Base-by-base conservation (phyloP, 1,140 invertebrate genomes). In the Pseudomyrmex flavicornis region DNA sequence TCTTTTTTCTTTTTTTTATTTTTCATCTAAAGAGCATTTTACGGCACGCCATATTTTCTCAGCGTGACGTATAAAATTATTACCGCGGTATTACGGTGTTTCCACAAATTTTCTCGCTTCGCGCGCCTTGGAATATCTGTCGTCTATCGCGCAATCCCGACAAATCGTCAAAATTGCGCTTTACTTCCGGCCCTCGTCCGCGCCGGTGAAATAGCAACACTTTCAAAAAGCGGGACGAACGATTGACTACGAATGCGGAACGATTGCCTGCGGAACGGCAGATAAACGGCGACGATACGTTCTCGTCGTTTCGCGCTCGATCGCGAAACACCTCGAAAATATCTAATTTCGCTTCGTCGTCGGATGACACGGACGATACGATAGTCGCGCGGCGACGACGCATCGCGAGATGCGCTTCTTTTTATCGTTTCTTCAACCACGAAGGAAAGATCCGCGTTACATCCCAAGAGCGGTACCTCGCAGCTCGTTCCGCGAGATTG, bases 401-500 rank as follows among this genome's bases (percentile, higher is more conserved):
- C 20, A 20, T 15, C 22, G 62, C 22, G 35, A 13, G 12, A 66
- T 13, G 20, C 20, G 17, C 26, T 58, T 52, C 46, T 22, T 17
- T 12, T 82, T 48, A 17, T 12, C 82, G 82, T 77, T 83, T 68
- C 52, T 61, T 65, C 48, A 52, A 59, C 82, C 63, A 46, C 52
- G 7, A n/a, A n/a, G n/a, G 58, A 83, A 20, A 59, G 17, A 66
- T 13, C 70, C 10, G 52, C 48, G 69, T 22, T 22, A 13, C 54
- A 59, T 44, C 46, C 61, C 44, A 46, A 5, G 56, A 26, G 62
- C 63, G 62, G 50, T 77, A 65, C 58, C 83, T 82, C 69, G 75
- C 66, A 65, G 84, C 68, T 86, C 80, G 86, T 88, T 88, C 59
- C 70, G 58, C 74, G 79, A 89, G 85, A 88, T 88, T 88, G 85